Evolutionary conservation across 2,888 invertebrate genomes (phyloP), one percentile per base, ranked within the genome.

Genomic region (Torymus auratus): DNA sequence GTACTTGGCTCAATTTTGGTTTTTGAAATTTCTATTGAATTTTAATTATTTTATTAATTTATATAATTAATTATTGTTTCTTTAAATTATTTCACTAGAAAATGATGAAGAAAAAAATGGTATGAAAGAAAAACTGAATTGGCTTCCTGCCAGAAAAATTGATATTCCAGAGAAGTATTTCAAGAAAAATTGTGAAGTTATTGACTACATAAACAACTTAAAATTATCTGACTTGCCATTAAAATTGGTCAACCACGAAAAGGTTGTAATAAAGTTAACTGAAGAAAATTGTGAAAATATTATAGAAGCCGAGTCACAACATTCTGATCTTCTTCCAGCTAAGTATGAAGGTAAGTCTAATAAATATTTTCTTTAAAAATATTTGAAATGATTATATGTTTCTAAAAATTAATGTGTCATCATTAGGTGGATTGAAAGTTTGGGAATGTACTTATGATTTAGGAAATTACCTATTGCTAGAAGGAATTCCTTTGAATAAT

Each of bases 371-470:
- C 55, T 1, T 17, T 58, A 2, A 5, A 15, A 58, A 28, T 11
- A 13, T 10, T 69, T 72, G 41, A 23, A 64, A 52, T 70, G n/a
- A 50, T 15, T 77, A 14, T 23, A 15, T 52, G 52, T 65, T 11
- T 58, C 20, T 13, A 11, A 55, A 58, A 5, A 69, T 58, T 71
- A 69, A 28, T 75, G 28, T 28, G 1, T 28, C 28, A 28, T 28
- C 3, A 28, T 28, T 28, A 97, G 98, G 98, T 86, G 99, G 99
- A 12, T 92, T 98, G 52, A 98, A 98, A 93, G 94, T 98, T 81
- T 99, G 99, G 99, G 98, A 99, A 92, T 97, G 98, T 88, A 96
- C 97, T 5, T 92, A 94, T 86, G 98, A 98, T 90, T 91, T 98
- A 75, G 91, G 95, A 56, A 90, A 93, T 81, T 96, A 94, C 89